Evolutionary conservation across 2,888 invertebrate species (phyloP).

Genomic region (Pyrgus malvae): DNA sequence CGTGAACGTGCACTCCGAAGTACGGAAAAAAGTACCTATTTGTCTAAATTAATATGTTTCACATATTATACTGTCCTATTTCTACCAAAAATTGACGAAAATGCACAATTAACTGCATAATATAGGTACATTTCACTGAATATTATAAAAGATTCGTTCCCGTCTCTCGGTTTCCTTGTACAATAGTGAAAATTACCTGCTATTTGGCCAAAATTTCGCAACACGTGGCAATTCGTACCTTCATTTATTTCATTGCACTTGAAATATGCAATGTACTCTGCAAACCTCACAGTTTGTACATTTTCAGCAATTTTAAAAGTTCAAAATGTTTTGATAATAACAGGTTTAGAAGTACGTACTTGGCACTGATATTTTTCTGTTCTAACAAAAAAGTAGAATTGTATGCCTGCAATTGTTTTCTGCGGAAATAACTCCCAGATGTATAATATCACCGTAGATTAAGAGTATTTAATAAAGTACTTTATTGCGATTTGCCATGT

Average conservation of each 20-base stretch:
- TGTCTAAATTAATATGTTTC: no score
- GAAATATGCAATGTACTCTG: slow-evolving; percentile 18
- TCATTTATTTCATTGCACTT: slow-evolving; percentile 3
- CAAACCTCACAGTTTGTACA: not conserved
- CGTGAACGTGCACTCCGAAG: no score
- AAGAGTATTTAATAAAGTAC: no score
- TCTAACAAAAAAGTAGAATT: not conserved
- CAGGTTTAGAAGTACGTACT: not conserved
- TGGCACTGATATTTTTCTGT: not conserved
- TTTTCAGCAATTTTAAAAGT: slow-evolving; percentile 2
- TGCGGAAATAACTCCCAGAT: no score
- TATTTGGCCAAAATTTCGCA: slow-evolving; percentile 17
- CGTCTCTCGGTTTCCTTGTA: not conserved
- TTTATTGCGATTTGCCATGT: no score
- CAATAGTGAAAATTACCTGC: not conserved
- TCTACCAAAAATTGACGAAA: not conserved
- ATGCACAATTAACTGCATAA: no score
- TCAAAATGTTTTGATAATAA: slow-evolving; percentile 2
- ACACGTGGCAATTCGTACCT: slow-evolving; percentile 23
- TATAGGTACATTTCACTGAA: slow-evolving; percentile 19
- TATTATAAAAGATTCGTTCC: slow-evolving; percentile 14
- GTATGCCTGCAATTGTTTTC: no score
- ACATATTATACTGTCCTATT: no score
- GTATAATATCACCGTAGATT: no score
- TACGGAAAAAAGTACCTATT: no score